Conservation (phyloP, 2,888 invertebrate species). For the Agrochola lota region DNA sequence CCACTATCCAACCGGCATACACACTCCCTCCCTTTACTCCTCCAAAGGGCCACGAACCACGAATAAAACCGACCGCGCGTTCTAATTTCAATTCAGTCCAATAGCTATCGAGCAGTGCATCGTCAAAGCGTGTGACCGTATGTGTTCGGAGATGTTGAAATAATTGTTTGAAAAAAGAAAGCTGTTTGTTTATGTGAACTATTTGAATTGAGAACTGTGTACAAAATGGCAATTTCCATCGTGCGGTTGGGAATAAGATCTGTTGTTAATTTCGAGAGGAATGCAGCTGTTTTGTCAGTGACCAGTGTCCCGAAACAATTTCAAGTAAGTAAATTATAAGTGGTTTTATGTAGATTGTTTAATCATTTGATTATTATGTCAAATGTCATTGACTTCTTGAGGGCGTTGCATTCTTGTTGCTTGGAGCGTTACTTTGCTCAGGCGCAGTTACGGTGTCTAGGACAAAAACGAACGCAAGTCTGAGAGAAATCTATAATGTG, state of each 20-base stretch:
- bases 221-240: slow-evolving; percentile 87
- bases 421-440: slow-evolving; percentile 47
- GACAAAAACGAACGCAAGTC: background rate
- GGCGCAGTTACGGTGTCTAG: slow-evolving; percentile 8
- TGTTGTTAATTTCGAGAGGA: slow-evolving; percentile 81
- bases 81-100: slow-evolving; percentile 79
- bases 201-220: slow-evolving; percentile 53
- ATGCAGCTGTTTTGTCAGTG: slow-evolving; percentile 78
- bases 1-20: slow-evolving; percentile 67
- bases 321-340: slow-evolving; percentile 78
- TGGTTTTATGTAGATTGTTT: background rate
- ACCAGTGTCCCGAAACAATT: slow-evolving; percentile 80
- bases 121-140: slow-evolving; percentile 43
- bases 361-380: background rate
- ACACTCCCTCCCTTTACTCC: slow-evolving; percentile 71
- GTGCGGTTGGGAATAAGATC: slow-evolving; percentile 84
- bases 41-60: slow-evolving; percentile 48
- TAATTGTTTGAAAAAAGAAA: slow-evolving; percentile 55
- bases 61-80: slow-evolving; percentile 82
- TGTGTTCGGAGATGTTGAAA: slow-evolving; percentile 58
- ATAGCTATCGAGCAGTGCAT: slow-evolving; percentile 63
- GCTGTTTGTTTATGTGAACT: slow-evolving; percentile 57
- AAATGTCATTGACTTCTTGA: slow-evolving; percentile 56
- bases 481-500: background rate
- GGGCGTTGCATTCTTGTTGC: slow-evolving; percentile 51